A percentile compares a stretch with the other conserved stretches of the same genome.
Conservation (phyloP, 2,888 invertebrate genomes). For the Harpalus rufipes region DNA sequence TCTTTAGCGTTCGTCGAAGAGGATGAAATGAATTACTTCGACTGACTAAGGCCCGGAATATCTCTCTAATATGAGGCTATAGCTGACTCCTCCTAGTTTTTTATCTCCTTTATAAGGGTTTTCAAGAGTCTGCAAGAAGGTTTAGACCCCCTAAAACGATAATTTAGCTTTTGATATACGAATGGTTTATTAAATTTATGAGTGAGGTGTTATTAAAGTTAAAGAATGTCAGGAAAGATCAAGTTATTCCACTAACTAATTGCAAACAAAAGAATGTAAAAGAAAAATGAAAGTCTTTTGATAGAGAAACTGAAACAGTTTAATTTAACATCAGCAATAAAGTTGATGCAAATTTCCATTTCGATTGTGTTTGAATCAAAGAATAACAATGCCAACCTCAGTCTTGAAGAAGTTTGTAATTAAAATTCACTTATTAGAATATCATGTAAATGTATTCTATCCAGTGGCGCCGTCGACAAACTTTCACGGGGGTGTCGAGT, state of each 20-base stretch:
- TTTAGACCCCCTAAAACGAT: too few relatives aligned
- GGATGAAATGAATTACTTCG: too few relatives aligned
- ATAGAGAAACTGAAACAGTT: conserved; percentile 66
- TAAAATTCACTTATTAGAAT: conserved; percentile 67
- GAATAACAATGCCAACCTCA: conserved; percentile 60
- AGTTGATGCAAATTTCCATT: conserved; percentile 64
- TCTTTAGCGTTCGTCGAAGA: too few relatives aligned
- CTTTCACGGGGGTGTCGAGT: conserved; percentile 55
- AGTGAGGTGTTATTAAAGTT: conserved; percentile 12
- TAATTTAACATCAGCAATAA: conserved; percentile 66
- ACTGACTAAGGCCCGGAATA: too few relatives aligned
- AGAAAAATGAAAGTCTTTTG: conserved; percentile 65
- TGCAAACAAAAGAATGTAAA: conserved; percentile 57
- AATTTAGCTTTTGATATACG: too few relatives aligned
- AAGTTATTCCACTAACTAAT: conserved; percentile 56
- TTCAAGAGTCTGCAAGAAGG: too few relatives aligned
- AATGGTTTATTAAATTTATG: conserved; percentile 25
- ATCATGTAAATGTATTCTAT: conserved; percentile 65
- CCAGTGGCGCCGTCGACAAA: conserved; percentile 43
- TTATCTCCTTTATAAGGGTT: too few relatives aligned
- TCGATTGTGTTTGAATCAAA: conserved; percentile 65
- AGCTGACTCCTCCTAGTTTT: too few relatives aligned
- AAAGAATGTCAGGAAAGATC: conserved; percentile 16
- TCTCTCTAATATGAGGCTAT: too few relatives aligned
- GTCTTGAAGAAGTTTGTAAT: conserved; percentile 58